Evolutionary conservation across 2,797 vertebrate species (phyloP).

Genomic region (Crax fasciolata): DNA sequence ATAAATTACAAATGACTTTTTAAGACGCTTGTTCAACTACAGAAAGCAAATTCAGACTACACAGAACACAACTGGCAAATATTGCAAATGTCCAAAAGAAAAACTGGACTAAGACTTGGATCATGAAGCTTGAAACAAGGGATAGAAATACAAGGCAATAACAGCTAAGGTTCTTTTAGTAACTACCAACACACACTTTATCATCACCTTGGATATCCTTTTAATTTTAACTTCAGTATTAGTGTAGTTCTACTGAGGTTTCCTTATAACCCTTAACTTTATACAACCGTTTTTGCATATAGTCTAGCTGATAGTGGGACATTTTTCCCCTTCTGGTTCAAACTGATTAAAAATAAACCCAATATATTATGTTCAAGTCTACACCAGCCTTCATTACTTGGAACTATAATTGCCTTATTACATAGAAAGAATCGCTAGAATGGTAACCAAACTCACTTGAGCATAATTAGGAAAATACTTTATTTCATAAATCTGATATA

Average conservation of each 20-base stretch:
- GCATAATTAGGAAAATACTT: conserved; percentile 87
- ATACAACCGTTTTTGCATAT: conserved; percentile 81
- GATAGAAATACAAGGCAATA: conserved; percentile 90
- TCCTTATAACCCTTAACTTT: conserved; percentile 82
- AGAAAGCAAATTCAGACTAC: conserved; percentile 97
- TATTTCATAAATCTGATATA: conserved; percentile 87
- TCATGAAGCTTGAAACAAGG: conserved; percentile 91
- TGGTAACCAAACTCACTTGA: conserved; percentile 86
- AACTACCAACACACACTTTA: conserved; percentile 88
- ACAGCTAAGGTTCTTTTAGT: conserved; percentile 89
- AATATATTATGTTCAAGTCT: conserved; percentile 81
- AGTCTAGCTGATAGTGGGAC: conserved; percentile 79
- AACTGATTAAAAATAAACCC: conserved; percentile 79
- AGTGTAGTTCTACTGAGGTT: conserved; percentile 80
- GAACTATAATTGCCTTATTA: conserved; percentile 85
- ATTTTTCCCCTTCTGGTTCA: conserved; percentile 75
- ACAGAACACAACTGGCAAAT: conserved; percentile 99
- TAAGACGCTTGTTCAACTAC: conserved; percentile 98
- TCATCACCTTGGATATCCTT: conserved; percentile 82
- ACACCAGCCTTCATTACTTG: conserved; percentile 80
- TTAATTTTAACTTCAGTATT: conserved; percentile 81
- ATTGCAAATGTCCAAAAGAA: conserved; percentile 96
- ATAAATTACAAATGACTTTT: conserved; percentile 99
- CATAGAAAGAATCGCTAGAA: conserved; percentile 85
- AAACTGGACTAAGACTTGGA: conserved; percentile 91